These are phyloP conservation scores for Lochmaea capreae DNA, from an alignment of 2,888 invertebrate species.

Conservation along the genomic window DNA sequence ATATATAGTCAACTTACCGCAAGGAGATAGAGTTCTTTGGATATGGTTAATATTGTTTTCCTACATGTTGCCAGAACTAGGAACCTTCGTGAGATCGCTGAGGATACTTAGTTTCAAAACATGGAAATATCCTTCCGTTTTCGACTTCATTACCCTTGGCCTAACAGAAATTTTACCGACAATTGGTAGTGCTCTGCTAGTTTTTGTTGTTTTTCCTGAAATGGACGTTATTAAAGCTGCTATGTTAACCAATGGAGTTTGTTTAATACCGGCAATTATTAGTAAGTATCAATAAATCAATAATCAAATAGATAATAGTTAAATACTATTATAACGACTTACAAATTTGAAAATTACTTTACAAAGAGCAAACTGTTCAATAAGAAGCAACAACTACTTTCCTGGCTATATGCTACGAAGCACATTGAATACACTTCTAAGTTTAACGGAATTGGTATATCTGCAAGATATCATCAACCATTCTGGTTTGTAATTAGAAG, in stretches of 20 bases:
- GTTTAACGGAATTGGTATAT: too few species aligned
- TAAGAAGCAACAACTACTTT: too few species aligned
- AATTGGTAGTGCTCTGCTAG: conserved; percentile 80
- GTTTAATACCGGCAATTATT: conserved; percentile 79
- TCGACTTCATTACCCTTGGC: conserved; percentile 69
- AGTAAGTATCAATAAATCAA: conserved; percentile 66
- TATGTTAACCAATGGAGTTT: conserved; percentile 87
- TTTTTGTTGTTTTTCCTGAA: conserved; percentile 81
- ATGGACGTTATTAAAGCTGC: conserved; percentile 85
- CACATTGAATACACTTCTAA: too few species aligned
- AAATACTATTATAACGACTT: too few species aligned
- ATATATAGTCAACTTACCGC: conserved; percentile 72
- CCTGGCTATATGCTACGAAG: too few species aligned
- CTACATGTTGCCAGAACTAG: conserved; percentile 81
- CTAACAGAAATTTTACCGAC: conserved; percentile 84
- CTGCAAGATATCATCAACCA: too few species aligned
- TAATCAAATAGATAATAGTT: too few species aligned
- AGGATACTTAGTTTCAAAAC: conserved; percentile 82
- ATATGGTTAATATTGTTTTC: conserved; percentile 83
- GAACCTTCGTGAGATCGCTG: conserved; percentile 74
- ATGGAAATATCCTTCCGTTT: conserved; percentile 68
- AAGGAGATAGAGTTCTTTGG: conserved; percentile 79
- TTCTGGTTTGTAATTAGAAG: too few species aligned
- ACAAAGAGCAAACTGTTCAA: too few species aligned
- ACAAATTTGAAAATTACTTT: too few species aligned